Conservation (phyloP, 1,140 invertebrate genomes). For the Subanguina moxae region DNA sequence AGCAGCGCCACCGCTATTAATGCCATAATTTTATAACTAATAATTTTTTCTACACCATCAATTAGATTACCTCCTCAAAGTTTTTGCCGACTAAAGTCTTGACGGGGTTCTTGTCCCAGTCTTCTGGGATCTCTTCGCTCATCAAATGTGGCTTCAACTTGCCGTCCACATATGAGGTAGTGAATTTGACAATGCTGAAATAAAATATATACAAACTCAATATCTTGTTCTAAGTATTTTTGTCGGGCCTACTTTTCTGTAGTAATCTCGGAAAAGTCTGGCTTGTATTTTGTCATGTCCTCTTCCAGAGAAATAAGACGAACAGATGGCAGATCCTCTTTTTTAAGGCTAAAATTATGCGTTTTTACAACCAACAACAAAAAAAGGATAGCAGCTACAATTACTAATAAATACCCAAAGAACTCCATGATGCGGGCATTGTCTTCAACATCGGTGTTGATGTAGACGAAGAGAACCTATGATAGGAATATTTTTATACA, state of each 20-base stretch:
- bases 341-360: constrained; percentile 63
- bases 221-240: too few relatives aligned
- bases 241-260: constrained; percentile 61
- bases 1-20: too few relatives aligned
- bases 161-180: constrained; percentile 80
- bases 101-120: constrained; percentile 93
- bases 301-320: constrained; percentile 89
- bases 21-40: too few relatives aligned
- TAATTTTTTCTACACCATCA: constrained; percentile 86
- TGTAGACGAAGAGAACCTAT: constrained; percentile 82
- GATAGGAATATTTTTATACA: too few relatives aligned
- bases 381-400: not conserved
- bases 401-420: constrained; percentile 70
- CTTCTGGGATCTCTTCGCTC: constrained; percentile 85
- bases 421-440: constrained; percentile 95
- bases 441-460: constrained; percentile 89
- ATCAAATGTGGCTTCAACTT: constrained; percentile 85
- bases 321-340: constrained; percentile 82
- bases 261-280: constrained; percentile 72
- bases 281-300: constrained; percentile 96
- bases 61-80: constrained; percentile 86
- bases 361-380: not conserved
- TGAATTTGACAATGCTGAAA: constrained; percentile 71
- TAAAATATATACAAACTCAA: constrained; percentile 62
- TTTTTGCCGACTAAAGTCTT: constrained; percentile 90